phyloP scores from a whole-genome alignment of 1,140 invertebrate species.

The Zaprionus kolodkinae region DNA sequence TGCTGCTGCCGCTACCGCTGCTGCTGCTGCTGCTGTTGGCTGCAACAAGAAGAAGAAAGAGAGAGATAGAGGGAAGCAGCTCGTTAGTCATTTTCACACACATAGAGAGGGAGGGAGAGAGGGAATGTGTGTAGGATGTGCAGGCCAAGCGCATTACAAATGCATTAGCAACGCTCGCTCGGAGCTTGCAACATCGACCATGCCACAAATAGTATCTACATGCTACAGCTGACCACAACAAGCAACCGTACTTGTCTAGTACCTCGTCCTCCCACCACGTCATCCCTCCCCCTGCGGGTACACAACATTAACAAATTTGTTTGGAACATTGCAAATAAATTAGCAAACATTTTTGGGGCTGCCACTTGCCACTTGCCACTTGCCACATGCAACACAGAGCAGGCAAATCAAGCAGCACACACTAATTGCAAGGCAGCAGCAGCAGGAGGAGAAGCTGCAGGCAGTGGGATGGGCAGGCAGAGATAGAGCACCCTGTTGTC shows the following conservation, averaged over 20 bases:
- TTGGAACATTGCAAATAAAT: constrained; percentile 84
- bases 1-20: constrained; percentile 66
- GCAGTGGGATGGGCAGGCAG: not conserved
- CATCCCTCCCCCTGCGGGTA: constrained; percentile 10
- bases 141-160: constrained; percentile 77
- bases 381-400: constrained; percentile 36
- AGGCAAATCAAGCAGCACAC: constrained; percentile 72
- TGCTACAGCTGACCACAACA: constrained; percentile 66
- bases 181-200: constrained; percentile 34
- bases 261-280: not conserved
- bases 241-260: constrained; percentile 67
- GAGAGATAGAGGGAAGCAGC: constrained; percentile 29
- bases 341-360: constrained; percentile 83
- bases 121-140: constrained; percentile 61
- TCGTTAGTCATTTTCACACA: constrained; percentile 62
- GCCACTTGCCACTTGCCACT: constrained; percentile 30
- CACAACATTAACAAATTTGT: constrained; percentile 80
- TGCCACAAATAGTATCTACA: constrained; percentile 46
- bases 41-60: constrained; percentile 20
- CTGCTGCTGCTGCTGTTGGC: constrained; percentile 59
- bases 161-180: constrained; percentile 61
- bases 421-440: constrained; percentile 57
- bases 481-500: not conserved
- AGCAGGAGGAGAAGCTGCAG: not conserved
- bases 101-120: constrained; percentile 1